Percentiles rank a stretch among this genome's conserved stretches.
Evolutionary conservation across 2,113 vertebrate genomes (phyloP).

Genomic region (Willisornis vidua): DNA sequence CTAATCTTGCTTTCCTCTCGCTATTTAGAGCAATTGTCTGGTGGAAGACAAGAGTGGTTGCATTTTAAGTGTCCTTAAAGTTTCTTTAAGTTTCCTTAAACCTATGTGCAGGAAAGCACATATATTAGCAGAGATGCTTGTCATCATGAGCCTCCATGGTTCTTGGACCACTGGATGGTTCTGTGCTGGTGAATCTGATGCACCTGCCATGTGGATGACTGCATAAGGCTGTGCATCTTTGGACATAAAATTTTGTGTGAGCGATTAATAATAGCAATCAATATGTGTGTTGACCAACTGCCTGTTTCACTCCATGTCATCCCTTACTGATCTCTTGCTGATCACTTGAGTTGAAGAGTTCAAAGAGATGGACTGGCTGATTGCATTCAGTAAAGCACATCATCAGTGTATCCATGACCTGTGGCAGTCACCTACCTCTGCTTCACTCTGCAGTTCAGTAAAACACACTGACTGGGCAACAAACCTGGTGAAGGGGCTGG

Average conservation of each 20-base stretch:
- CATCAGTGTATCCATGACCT: fast-evolving
- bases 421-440: fast-evolving
- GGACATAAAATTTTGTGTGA: not conserved
- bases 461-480: not conserved
- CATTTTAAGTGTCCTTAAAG: not conserved
- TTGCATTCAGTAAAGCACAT: not conserved
- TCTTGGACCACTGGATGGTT: not conserved
- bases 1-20: not conserved
- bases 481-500: too few species aligned
- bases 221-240: not conserved
- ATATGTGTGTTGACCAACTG: not conserved
- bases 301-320: not conserved
- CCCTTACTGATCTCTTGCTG: not conserved
- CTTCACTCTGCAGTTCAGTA: not conserved
- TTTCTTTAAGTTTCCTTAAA: not conserved
- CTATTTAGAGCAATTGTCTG: not conserved
- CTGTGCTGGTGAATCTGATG: fast-evolving
- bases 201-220: not conserved
- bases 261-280: not conserved
- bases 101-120: not conserved
- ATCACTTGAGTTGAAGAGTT: not conserved
- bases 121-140: not conserved
- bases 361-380: fast-evolving
- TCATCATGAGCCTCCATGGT: fast-evolving
- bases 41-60: not conserved